Base-by-base conservation (phyloP, 2,113 vertebrate species). In the Monarcha castaneiventris region DNA sequence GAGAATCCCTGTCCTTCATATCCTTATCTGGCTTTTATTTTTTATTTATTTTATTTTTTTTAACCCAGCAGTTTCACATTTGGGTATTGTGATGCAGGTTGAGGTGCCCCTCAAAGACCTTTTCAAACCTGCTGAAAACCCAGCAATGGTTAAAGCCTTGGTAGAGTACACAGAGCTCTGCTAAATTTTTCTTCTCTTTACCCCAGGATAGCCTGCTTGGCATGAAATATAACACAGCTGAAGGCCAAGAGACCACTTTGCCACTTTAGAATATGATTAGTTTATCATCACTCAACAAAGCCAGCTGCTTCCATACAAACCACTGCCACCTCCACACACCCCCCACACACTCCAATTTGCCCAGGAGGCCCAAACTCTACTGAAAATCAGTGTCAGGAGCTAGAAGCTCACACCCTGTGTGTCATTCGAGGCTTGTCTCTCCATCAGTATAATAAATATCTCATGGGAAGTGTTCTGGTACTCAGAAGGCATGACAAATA, bases 291-390 rank as follows among this genome's bases (percentile, higher is more conserved):
- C n/a, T 37, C n/a, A 52, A 15, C 25, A 64, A 86, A 84, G 9
- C 18, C 72, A 63, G 13, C 25, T 79, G 22, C 26, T 76, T 66
- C 39, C 27, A 16, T 4, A 23, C 5, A 82, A 67, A 67, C 27
- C 37, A 69, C 11, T 32, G 35, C 14, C 15, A 46, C 12, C 23
- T 33, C 23, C 17, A 6, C 30, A 37, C 3, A 4, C 4, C 5
- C 15, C 8, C 3, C 10, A 3, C 25, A 4, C 18, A 2, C 23
- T 3, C 8, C 43, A 61, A 0, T n/a, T 81, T 71, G 15, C 7
- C n/a, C 59, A 86, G 41, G 68, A 76, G 19, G 16, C 13, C 13
- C 41, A 68, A 73, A 66, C 27, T 61, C 55, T 32, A 12, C 35
- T 41, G 52, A 71, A 66, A 92, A 73, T 68, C n/a, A 15, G 17